Base-by-base conservation (phyloP, 2,888 invertebrate species). In the Apamea sordens region DNA sequence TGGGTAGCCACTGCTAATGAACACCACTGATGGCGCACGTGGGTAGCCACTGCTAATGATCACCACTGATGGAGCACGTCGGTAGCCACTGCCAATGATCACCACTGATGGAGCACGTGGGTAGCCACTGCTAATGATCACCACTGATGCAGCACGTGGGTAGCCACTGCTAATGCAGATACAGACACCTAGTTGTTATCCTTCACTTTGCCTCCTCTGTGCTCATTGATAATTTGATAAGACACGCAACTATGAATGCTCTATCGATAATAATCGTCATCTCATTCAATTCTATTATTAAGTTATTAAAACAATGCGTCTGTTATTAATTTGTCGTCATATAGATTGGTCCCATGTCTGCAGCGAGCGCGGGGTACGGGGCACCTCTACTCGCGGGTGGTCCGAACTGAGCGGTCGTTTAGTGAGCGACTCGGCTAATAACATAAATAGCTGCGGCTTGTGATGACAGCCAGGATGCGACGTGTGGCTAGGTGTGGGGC, bases 331-430 rank as follows among this genome's bases (percentile, higher is more conserved):
- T 69, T 24, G 36, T 72, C n/a, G 67, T 80, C 67, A 71, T 71
- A 47, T 69, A 80, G 70, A 74, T 80, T 36, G 56, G 71, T 47
- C n/a, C 7, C 28, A 44, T 8, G 36, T 24, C 0, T 6, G 56
- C 73, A 15, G 47, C 13, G 21, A 6, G 67, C 18, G 65, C 44
- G 18, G 80, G 36, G 44, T 11, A 53, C 18, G 69, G 50, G n/a
- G 56, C 70, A 63, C 64, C 64, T 32, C 21, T 36, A 15, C 36
- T 70, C 63, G 83, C 77, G 87, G 87, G 88, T 88, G 87, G 87
- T 88, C 87, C 69, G 32, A 41, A 32, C 82, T 15, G 50, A 36
- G 64, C 28, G 65, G 13, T 74, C 77, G 82, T 64, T 71, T 61
- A 72, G 36, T 61, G 73, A 59, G 63, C 77, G 64, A 56, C n/a